Evolutionary conservation across 2,113 vertebrate genomes (phyloP), one percentile per base, ranked within the genome.

Genomic region (Parotia lawesii): DNA sequence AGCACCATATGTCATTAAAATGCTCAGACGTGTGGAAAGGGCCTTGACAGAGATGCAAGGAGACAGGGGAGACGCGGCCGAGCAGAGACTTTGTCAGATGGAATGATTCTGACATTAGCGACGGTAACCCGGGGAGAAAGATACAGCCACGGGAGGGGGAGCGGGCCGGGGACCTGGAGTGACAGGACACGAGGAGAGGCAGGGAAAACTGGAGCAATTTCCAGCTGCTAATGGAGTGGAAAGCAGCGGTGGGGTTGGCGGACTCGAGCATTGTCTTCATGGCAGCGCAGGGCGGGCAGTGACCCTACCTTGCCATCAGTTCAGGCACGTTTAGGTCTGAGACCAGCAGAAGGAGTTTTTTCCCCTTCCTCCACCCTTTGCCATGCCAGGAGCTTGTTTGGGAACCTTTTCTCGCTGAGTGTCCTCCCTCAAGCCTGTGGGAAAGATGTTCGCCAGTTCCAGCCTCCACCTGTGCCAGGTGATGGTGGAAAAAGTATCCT

Each of bases 1-100:
- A 96, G 93, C 98, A 98, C 97, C 97, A 97, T 97, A 98, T 98
- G 98, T 97, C 98, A 98, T 96, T 97, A 97, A 97, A 98, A 97
- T 97, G 97, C 96, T 98, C 97, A 98, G 97, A 97, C 96, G 87
- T 93, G 98, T 98, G 97, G 97, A 98, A 98, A 97, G 87, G 95
- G 95, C 85, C 85, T 96, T 98, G 97, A 98, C 94, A 91, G 96
- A 97, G 97, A 98, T 97, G 89, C 61, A 95, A 97, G 96, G 86
- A 98, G 97, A 98, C 98, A 97, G 56, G 97, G 86, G 97, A 97
- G 96, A 96, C 5, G 92, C 24, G 60, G 95, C 94, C 1, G 20
- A 97, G 97, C 78, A n/a, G 97, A 97, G 96, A 96, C 92, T 97
- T 97, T 97, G 97, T 98, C 98, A 97, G 97, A 97, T 74, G 95